Base-by-base conservation (phyloP, 2,797 vertebrate genomes). In the Pelodytes ibericus region DNA sequence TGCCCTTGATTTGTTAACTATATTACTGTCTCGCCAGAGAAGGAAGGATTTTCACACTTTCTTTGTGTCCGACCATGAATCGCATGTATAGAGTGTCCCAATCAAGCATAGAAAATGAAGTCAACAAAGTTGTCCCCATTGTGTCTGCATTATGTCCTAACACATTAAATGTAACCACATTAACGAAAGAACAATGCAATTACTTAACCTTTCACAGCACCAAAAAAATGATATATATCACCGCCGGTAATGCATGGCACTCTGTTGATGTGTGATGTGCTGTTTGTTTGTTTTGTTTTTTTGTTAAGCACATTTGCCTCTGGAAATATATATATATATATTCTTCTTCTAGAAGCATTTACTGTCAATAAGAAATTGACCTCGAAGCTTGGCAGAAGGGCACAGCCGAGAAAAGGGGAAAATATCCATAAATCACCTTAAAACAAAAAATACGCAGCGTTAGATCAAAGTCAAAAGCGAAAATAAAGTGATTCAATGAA, bases 111-210 rank as follows among this genome's bases (percentile, higher is more conserved):
- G 56, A n/a, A 70, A 41, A 70, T 61, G 57, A 74, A 74, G n/a
- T 59, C 41, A 49, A 51, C 22, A 22, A 16, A 72, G 51, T 47
- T 24, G 36, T 65, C 59, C 47, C 51, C 61, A 36, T 4, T 24
- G 20, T 78, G 75, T 72, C 56, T 69, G 62, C 69, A 72, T 78
- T 78, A 72, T 72, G 75, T 72, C 69, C 15, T 20, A 60, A 26
- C 62, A 27, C 69, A 78, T 78, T 72, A 78, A 56, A 77, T 31
- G 74, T 13, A 64, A 26, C 74, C 66, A 71, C 69, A 72, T 72
- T 78, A 78, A 61, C 41, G 36, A 39, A 66, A 59, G 53, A 60
- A 29, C 75, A 36, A 8, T 33, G 53, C 69, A 61, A 78, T 78
- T 72, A 78, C 64, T 67, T 69, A 61, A 59, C 67, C 65, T 70